Evolutionary conservation across 2,113 vertebrate genomes (phyloP), one percentile per base, ranked within the genome.

Genomic region (Excalfactoria chinensis): DNA sequence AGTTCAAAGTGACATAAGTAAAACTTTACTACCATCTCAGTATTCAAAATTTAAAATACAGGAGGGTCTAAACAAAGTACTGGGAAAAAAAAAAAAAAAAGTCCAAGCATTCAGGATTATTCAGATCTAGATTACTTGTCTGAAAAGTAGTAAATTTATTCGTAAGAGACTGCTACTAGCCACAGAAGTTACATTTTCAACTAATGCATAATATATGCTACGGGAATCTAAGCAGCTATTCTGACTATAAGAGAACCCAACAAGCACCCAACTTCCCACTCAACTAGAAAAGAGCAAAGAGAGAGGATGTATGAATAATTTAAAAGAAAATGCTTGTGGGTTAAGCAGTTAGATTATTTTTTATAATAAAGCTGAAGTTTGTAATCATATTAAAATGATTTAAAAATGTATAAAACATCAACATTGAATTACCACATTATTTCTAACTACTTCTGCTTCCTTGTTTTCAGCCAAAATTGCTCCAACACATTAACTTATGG

Each of bases 301-400:
- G 44, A 78, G 69, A 90, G 21, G 63, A 83, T 77, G 26, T 43
- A 97, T 95, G 40, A 95, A 97, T 97, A 95, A 97, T 95, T 92
- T 80, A 95, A 86, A 76, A 26, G 19, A 94, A 95, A 96, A 88
- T 90, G 91, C 70, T 94, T 92, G 35, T 84, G 56, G 79, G 78
- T 14, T 92, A 95, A 95, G 82, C 34, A 94, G 46, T 83, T 83
- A 63, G 51, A 70, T 75, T 91, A 90, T 90, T 86, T 89, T 92
- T 86, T 71, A 81, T 81, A 92, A 94, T 84, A 87, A 95, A 91
- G 20, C 66, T 93, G 78, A 94, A 86, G 34, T 58, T 95, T 88
- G 56, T 86, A 88, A 88, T 84, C 11, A 83, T 90, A 88, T 93
- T 91, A 60, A 82, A 87, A 71, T 87, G 12, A 87, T 91, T 89